These are phyloP conservation scores for Mythimna pallens DNA, from an alignment of 2,888 invertebrate species.

Conservation along the genomic window DNA sequence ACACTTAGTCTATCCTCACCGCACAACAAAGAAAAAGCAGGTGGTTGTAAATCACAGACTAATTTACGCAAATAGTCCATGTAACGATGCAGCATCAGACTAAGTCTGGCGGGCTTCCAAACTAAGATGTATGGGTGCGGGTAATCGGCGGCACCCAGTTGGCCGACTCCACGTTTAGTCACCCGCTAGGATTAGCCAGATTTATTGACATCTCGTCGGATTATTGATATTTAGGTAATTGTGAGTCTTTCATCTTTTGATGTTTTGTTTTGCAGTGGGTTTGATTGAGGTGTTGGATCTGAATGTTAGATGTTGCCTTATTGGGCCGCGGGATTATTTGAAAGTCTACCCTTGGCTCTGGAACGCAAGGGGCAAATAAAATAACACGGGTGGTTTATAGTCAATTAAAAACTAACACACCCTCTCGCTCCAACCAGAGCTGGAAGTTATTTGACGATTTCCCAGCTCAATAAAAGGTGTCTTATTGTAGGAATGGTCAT, in stretches of 20 bases:
- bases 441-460: too few species aligned
- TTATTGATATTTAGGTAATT: constrained; percentile 56
- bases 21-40: constrained; percentile 51
- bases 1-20: constrained; percentile 52
- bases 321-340: too few species aligned
- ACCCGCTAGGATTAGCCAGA: constrained; percentile 58
- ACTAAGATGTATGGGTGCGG: constrained; percentile 57
- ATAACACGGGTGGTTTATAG: too few species aligned
- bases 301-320: background rate
- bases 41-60: constrained; percentile 62
- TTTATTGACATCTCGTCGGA: constrained; percentile 49
- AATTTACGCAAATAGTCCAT: constrained; percentile 68
- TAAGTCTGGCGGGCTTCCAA: constrained; percentile 61
- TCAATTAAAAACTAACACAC: too few species aligned
- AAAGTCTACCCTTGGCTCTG: too few species aligned
- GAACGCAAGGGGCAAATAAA: too few species aligned
- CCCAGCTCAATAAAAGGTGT: too few species aligned
- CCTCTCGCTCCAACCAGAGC: too few species aligned
- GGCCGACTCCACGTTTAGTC: constrained; percentile 62
- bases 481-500: too few species aligned
- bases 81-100: constrained; percentile 56
- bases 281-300: background rate
- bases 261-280: constrained; percentile 8
- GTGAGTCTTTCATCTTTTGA: constrained; percentile 45
- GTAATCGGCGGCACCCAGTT: constrained; percentile 65